A percentile compares a stretch with the other conserved stretches of the same genome.
These are phyloP conservation scores for Limanda limanda DNA, from an alignment of 2,113 vertebrate species.

Conservation along the genomic window DNA sequence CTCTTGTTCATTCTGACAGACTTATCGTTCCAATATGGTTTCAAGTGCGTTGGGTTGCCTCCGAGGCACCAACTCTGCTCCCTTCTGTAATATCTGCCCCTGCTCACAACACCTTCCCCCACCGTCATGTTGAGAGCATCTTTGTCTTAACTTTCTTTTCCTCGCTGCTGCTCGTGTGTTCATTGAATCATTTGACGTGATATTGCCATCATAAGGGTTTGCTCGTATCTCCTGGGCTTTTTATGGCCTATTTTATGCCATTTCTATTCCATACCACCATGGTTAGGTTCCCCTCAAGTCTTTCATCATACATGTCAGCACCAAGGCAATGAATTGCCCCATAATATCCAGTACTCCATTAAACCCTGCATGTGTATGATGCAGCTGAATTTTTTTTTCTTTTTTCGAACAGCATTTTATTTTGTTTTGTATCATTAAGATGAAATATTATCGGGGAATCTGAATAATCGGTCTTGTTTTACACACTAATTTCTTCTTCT, in stretches of 20 bases:
- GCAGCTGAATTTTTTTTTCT: neutral
- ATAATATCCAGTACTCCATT: slow-evolving; percentile 8
- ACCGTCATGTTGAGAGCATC: slow-evolving; percentile 14
- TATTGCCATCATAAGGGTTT: slow-evolving; percentile 50
- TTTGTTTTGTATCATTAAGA: slow-evolving; percentile 29
- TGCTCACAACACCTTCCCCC: neutral
- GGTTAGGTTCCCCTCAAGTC: slow-evolving; percentile 14
- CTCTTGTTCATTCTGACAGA: slow-evolving; percentile 48
- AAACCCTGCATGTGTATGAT: neutral
- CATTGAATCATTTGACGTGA: slow-evolving; percentile 57
- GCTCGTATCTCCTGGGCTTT: slow-evolving; percentile 56
- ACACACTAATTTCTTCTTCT: neutral
- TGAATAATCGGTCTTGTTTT: slow-evolving; percentile 4
- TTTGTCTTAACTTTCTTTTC: neutral
- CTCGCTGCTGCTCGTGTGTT: slow-evolving; percentile 28
- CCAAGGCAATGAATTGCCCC: slow-evolving; percentile 22
- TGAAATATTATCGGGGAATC: slow-evolving; percentile 4
- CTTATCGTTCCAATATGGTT: slow-evolving; percentile 27
- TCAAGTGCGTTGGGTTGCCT: slow-evolving; percentile 19
- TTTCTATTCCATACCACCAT: slow-evolving; percentile 24
- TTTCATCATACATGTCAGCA: slow-evolving; percentile 58
- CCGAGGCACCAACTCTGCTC: neutral
- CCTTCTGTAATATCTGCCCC: neutral
- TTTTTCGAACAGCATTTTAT: neutral
- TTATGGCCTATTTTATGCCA: slow-evolving; percentile 61